A percentile compares a stretch with the other conserved stretches of the same genome.
phyloP scores from a whole-genome alignment of 2,113 vertebrate genomes.

The Cardinalis cardinalis region DNA sequence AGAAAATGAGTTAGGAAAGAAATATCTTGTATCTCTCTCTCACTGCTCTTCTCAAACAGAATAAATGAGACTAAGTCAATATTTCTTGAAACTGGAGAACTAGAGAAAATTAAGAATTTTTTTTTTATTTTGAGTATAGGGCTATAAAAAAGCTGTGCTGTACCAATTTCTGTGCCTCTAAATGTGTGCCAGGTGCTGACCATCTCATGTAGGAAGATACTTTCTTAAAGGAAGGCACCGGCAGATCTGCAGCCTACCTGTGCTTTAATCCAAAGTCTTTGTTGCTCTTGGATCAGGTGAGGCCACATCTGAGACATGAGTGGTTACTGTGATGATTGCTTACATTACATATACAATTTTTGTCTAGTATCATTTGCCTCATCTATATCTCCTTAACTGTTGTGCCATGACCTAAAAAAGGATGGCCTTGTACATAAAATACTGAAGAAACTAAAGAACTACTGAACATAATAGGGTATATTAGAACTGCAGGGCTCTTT shows the following conservation, averaged over 20 bases:
- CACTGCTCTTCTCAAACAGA: not conserved
- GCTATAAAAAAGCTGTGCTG: not conserved
- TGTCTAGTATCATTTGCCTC: not conserved
- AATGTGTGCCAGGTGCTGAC: not conserved
- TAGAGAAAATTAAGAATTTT: not conserved
- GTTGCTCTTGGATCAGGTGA: too few species aligned
- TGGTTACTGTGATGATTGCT: not conserved
- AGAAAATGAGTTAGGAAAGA: not conserved
- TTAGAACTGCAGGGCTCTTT: not conserved
- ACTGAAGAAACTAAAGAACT: not conserved
- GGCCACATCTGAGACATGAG: too few species aligned
- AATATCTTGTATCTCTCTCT: not conserved
- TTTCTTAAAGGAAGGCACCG: not conserved
- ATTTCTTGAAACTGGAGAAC: not conserved
- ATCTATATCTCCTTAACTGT: not conserved
- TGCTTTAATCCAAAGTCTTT: not conserved
- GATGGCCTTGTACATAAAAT: not conserved
- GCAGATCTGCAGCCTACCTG: not conserved
- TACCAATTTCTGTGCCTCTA: not conserved
- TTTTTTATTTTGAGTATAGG: not conserved
- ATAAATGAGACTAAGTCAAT: not conserved
- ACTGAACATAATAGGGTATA: accelerated
- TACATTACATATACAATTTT: not conserved
- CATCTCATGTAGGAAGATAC: not conserved
- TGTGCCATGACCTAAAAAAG: not conserved